Evolutionary conservation across 2,888 invertebrate species (phyloP), one percentile per base, ranked within the genome.

Genomic region (Ochropacha duplaris): DNA sequence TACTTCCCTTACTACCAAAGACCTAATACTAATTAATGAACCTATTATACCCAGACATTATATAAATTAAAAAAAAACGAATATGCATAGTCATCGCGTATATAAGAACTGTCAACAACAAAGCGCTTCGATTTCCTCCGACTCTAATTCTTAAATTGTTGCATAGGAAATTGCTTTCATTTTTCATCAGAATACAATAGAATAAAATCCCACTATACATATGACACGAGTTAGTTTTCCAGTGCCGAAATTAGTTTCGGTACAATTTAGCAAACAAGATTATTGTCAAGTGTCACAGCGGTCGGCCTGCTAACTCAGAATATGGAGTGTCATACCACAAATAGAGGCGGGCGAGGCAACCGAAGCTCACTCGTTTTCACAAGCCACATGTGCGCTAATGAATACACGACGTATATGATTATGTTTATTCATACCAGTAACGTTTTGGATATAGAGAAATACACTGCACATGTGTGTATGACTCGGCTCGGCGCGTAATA

Each of bases 351-450:
- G 50, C 50, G 59, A 57, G 51, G 4, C 36, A 19, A 19, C 44
- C 60, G 62, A 62, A 65, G 66, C 66, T 64, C 57, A 67, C 68
- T 66, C 66, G 70, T 69, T 75, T 72, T 69, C 71, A 71, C 74
- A 60, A 60, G 69, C 80, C 81, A 83, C 77, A 81, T 83, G 78
- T 80, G 76, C 76, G 68, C 76, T 83, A 82, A 86, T 80, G 81
- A 82, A 86, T 76, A 79, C 75, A 74, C 74, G 71, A 77, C 77
- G 72, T 78, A 74, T 72, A 74, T 71, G 67, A 75, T 74, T 69
- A 76, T 75, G 66, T 79, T 79, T 75, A 76, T 77, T 79, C 74
- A 71, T 74, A 72, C 73, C 65, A 66, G 69, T 70, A 69, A 64
- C 66, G 66, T 70, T 70, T 69, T 61, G 67, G 60, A 65, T 68